These are phyloP conservation scores for Rhagonycha lutea DNA, from an alignment of 2,888 invertebrate species.

Conservation along the genomic window DNA sequence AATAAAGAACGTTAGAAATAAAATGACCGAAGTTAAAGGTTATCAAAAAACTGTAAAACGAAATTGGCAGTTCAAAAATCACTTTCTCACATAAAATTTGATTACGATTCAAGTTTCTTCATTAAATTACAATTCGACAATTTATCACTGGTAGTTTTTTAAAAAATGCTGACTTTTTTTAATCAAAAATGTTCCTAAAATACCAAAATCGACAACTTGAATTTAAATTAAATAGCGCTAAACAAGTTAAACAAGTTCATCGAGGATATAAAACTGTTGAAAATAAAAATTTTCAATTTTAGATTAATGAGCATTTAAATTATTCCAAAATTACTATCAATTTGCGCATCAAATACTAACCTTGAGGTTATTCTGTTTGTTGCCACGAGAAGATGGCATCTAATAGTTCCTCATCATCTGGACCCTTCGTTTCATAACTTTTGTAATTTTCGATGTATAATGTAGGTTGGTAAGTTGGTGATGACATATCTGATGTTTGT, in stretches of 20 bases:
- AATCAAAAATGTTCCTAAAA: not conserved
- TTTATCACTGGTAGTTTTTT: not conserved
- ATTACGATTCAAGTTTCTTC: not conserved
- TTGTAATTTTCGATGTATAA: conserved; percentile 65
- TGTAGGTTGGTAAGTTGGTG: conserved; percentile 58
- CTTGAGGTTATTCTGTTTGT: conserved; percentile 54
- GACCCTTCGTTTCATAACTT: conserved; percentile 81
- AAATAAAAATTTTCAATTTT: conserved; percentile 1
- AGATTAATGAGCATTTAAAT: not conserved
- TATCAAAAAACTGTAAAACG: not conserved
- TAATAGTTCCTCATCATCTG: conserved; percentile 86
- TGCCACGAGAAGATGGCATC: conserved; percentile 87
- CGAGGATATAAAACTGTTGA: not conserved
- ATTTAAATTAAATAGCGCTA: not conserved
- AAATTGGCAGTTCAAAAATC: not conserved
- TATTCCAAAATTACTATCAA: not conserved
- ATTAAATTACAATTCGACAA: not conserved
- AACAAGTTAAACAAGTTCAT: not conserved
- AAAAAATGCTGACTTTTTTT: not conserved
- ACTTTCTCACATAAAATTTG: not conserved
- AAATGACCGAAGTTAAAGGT: not conserved
- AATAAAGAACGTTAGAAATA: conserved; percentile 15
- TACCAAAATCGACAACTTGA: not conserved
- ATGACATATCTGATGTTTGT: conserved; percentile 69
- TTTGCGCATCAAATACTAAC: conserved; percentile 5